These are phyloP conservation scores for Scomberomorus guttatus DNA, from an alignment of 2,797 vertebrate genomes.

Conservation along the genomic window DNA sequence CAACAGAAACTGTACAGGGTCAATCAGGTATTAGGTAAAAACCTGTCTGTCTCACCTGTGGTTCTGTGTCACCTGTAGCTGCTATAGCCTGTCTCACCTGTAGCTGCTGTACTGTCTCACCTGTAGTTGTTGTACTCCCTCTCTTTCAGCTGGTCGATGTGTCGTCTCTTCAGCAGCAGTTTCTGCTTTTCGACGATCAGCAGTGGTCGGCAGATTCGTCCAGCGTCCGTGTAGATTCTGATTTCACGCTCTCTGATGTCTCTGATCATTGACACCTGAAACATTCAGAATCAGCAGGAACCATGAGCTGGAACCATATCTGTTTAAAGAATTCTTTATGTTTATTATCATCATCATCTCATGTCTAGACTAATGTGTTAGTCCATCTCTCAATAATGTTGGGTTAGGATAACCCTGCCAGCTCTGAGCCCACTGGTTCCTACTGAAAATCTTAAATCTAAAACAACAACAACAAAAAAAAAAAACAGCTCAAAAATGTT, in stretches of 20 bases:
- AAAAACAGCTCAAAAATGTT: neutral
- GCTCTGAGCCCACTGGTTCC: too few relatives aligned
- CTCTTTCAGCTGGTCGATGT: constrained; percentile 98
- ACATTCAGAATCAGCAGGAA: neutral
- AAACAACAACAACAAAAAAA: too few relatives aligned
- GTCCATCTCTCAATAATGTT: too few relatives aligned
- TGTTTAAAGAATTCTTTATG: too few relatives aligned
- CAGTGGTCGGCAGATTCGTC: constrained; percentile 95
- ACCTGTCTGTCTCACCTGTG: neutral
- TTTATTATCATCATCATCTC: too few relatives aligned
- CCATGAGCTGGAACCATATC: neutral
- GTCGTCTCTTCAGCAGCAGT: constrained; percentile 94
- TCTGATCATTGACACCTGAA: constrained; percentile 97
- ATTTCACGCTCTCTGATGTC: constrained; percentile 98
- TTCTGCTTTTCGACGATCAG: constrained; percentile 99
- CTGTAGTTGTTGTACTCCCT: constrained; percentile 99
- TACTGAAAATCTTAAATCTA: too few relatives aligned
- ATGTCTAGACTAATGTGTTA: too few relatives aligned
- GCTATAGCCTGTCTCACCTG: neutral
- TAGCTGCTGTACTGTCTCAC: constrained; percentile 23
- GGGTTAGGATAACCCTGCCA: too few relatives aligned
- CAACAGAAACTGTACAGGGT: neutral
- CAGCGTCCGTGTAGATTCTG: constrained; percentile 97
- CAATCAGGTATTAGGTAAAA: too few relatives aligned
- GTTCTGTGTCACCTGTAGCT: neutral